Evolutionary conservation across 2,888 invertebrate species (phyloP), one percentile per base, ranked within the genome.

Genomic region (Drosophila phalerata): DNA sequence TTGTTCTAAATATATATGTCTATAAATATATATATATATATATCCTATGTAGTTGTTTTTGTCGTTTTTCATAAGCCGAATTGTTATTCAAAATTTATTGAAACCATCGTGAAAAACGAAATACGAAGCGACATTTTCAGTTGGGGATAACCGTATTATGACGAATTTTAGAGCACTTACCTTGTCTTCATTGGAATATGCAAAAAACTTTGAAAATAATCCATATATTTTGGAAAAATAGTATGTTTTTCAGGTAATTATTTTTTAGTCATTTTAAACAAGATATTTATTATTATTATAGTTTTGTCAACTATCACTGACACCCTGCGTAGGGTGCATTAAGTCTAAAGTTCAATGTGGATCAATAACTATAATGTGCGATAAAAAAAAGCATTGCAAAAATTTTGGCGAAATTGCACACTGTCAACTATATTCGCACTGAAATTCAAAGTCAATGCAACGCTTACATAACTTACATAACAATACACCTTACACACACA

Each of bases 381-480:
- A 43, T 55, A 15, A 38, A 25, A 1, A 32, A 37, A 19, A n/a
- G 15, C 45, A 30, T 5, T 19, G 34, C 22, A 37, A 32, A 67
- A 30, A 15, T 42, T 6, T 22, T 22, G 38, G 34, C 11, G 37
- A 69, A 82, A 82, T 66, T 77, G 70, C 73, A 75, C 66, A 63
- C 62, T 85, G 82, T 82, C 69, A 68, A 81, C 70, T 67, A 1
- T 76, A 76, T 71, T 63, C 49, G 61, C 53, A 63, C 38, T 82
- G 61, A 58, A 64, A 77, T 69, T 79, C 80, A 83, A 84, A 88
- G 88, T 83, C 83, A 86, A 83, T 82, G 88, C 69, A 78, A 83
- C 58, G 75, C 81, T 86, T 86, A 86, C 66, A 80, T 84, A 88
- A 86, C 40, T 53, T 32, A 25, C 52, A 58, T 58, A 73, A 63